A percentile compares a stretch with the other conserved stretches of the same genome.
phyloP scores from a whole-genome alignment of 2,113 vertebrate genomes.

The Nesogale talazaci region DNA sequence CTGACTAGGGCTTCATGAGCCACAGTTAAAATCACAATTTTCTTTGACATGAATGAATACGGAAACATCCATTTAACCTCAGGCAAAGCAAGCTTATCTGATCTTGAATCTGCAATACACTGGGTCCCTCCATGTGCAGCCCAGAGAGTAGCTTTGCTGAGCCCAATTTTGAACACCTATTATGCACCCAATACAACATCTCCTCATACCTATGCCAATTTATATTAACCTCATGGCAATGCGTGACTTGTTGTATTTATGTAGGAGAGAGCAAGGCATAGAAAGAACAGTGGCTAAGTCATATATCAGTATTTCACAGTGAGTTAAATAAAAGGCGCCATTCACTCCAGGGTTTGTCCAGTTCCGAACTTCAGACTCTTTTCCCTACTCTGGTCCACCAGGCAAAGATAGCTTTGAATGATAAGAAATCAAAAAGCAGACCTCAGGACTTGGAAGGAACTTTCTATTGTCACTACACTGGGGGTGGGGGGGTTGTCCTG shows the following conservation, averaged over 20 bases:
- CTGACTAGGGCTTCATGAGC: constrained; percentile 67
- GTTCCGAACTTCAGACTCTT: not conserved
- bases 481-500: too few species aligned
- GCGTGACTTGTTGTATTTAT: not conserved
- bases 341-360: not conserved
- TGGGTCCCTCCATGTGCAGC: not conserved
- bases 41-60: constrained; percentile 59
- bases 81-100: not conserved
- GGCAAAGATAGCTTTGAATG: not conserved
- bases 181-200: rapidly evolving
- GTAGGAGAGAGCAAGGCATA: not conserved
- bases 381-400: not conserved
- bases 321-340: not conserved
- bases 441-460: not conserved
- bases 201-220: not conserved
- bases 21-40: constrained; percentile 68
- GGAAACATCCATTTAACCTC: constrained; percentile 37
- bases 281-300: not conserved
- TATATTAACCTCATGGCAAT: not conserved
- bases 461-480: not conserved
- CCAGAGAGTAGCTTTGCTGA: not conserved
- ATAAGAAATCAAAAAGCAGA: not conserved
- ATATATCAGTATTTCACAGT: not conserved
- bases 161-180: not conserved
- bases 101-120: not conserved